Percentiles rank a stretch among this genome's conserved stretches.
Evolutionary conservation across 1,140 invertebrate genomes (phyloP).

Genomic region (Lutraria rhynchaena): DNA sequence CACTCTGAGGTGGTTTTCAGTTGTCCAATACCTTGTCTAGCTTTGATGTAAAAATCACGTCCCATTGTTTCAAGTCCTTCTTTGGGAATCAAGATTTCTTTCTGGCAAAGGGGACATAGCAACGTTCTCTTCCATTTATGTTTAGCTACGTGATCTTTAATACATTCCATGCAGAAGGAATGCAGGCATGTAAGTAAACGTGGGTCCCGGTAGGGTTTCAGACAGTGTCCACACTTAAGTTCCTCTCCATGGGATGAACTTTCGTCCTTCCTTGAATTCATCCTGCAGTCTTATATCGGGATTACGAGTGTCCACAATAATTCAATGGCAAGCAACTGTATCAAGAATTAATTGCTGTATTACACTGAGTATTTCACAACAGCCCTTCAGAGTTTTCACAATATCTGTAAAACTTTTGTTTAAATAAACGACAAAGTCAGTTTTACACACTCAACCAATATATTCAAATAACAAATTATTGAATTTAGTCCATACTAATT

Average conservation of each 20-base stretch:
- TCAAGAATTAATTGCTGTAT: no score
- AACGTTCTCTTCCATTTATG: constrained; percentile 51
- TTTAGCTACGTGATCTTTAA: constrained; percentile 50
- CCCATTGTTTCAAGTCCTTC: constrained; percentile 33
- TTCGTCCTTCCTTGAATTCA: constrained; percentile 24
- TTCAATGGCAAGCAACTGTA: no score
- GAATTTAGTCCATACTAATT: no score
- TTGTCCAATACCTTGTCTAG: constrained; percentile 20
- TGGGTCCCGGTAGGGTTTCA: constrained; percentile 45
- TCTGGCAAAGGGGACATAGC: constrained; percentile 54
- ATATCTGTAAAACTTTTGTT: no score
- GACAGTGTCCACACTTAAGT: constrained; percentile 44
- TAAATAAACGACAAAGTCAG: no score
- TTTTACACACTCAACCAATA: no score
- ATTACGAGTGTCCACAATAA: not conserved
- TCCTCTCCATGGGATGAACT: constrained; percentile 20
- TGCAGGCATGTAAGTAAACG: constrained; percentile 45
- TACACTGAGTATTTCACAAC: no score
- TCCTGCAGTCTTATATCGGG: constrained; percentile 2
- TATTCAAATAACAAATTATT: no score
- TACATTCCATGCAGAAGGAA: constrained; percentile 53
- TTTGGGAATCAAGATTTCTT: constrained; percentile 54
- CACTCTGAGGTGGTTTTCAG: constrained; percentile 38
- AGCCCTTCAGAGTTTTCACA: no score
- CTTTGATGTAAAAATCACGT: constrained; percentile 45